These are phyloP conservation scores for Drosophila demipolita DNA, from an alignment of 2,888 invertebrate species.

Conservation along the genomic window DNA sequence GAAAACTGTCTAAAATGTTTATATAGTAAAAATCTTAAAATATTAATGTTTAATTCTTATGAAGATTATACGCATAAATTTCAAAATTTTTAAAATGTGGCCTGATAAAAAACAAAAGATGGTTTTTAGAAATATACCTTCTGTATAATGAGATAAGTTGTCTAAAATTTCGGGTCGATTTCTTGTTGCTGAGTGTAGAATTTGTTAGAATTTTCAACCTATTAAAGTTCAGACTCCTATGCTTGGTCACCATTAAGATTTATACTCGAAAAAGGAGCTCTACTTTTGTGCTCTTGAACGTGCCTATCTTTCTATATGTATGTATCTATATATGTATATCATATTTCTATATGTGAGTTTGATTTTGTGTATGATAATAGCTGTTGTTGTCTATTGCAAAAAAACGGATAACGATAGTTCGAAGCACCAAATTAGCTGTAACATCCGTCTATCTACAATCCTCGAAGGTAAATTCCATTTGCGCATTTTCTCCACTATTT, in stretches of 20 bases:
- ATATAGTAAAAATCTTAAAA: background rate
- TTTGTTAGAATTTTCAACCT: constrained; percentile 59
- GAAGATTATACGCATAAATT: background rate
- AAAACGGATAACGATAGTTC: constrained; percentile 45
- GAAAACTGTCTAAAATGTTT: background rate
- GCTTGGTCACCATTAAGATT: constrained; percentile 71
- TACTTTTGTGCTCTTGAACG: constrained; percentile 35
- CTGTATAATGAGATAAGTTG: background rate
- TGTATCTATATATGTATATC: constrained; percentile 24
- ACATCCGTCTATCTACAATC: constrained; percentile 43
- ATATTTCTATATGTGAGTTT: constrained; percentile 29
- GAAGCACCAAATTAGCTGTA: constrained; percentile 43
- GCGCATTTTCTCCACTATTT: constrained; percentile 34
- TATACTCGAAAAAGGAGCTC: constrained; percentile 32
- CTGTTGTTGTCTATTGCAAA: constrained; percentile 23
- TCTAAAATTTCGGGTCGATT: background rate
- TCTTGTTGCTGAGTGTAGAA: constrained; percentile 11
- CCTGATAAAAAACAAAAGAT: background rate
- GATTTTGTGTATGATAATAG: constrained; percentile 21
- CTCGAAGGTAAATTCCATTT: constrained; percentile 40
- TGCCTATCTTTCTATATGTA: constrained; percentile 30
- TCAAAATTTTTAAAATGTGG: background rate
- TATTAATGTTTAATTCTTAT: background rate
- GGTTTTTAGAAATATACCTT: background rate
- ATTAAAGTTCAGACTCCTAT: constrained; percentile 77